Evolutionary conservation across 2,888 invertebrate species (phyloP).

Genomic region (Spatulosminthurus flaviceps): DNA sequence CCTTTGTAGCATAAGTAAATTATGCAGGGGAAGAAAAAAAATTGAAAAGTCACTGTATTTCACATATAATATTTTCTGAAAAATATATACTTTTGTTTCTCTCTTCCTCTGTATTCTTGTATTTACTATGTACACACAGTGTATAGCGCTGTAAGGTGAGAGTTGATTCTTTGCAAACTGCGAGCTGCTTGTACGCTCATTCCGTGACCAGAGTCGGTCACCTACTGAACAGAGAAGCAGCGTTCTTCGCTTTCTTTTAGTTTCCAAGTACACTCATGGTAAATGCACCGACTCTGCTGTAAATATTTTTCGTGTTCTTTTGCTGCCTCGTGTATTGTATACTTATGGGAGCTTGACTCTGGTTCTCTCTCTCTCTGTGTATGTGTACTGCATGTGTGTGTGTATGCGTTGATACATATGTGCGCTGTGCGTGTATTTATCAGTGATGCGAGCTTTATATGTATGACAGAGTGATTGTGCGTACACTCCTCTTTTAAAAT

Average conservation of each 20-base stretch:
- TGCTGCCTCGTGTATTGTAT: slow-evolving; percentile 30
- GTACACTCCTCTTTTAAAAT: no score
- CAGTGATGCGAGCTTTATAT: neutral
- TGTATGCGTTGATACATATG: neutral
- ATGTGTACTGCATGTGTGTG: neutral
- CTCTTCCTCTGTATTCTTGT: neutral
- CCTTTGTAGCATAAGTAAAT: no score
- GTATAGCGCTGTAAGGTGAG: slow-evolving; percentile 9
- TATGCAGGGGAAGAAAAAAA: no score
- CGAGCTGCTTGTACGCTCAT: slow-evolving; percentile 46
- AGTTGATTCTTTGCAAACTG: neutral
- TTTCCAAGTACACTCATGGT: slow-evolving; percentile 3
- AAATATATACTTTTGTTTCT: neutral
- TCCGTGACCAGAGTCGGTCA: slow-evolving; percentile 57
- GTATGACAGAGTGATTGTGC: no score
- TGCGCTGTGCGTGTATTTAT: neutral
- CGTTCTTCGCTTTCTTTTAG: slow-evolving; percentile 3
- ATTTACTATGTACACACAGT: slow-evolving; percentile 29
- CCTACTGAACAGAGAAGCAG: slow-evolving; percentile 53
- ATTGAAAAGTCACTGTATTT: no score
- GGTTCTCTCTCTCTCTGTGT: neutral
- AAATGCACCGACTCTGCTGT: slow-evolving; percentile 11
- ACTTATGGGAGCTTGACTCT: neutral
- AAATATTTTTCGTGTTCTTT: slow-evolving; percentile 5
- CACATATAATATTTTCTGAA: neutral